These are phyloP conservation scores for Cosmia pyralina DNA, from an alignment of 2,888 invertebrate genomes.

Conservation along the genomic window DNA sequence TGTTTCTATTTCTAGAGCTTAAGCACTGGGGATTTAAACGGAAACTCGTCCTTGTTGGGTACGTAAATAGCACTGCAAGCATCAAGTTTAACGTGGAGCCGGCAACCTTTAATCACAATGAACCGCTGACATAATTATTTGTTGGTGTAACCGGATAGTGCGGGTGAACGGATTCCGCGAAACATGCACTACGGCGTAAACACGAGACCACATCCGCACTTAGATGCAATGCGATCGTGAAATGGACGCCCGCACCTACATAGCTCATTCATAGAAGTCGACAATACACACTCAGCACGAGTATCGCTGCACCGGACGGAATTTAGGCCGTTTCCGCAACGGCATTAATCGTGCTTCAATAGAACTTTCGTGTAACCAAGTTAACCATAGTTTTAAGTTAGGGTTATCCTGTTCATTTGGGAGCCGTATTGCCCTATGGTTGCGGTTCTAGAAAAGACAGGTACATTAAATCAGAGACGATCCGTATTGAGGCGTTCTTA, in stretches of 20 bases:
- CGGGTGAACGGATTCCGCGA: slow-evolving; percentile 81
- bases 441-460: slow-evolving; percentile 89
- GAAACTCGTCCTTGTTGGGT: slow-evolving; percentile 76
- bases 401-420: slow-evolving; percentile 87
- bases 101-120: slow-evolving; percentile 81
- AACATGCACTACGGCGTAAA: slow-evolving; percentile 79
- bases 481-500: slow-evolving; percentile 89
- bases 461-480: slow-evolving; percentile 85
- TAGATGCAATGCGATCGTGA: slow-evolving; percentile 79
- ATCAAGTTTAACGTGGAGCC: slow-evolving; percentile 65
- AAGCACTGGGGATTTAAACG: slow-evolving; percentile 76
- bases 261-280: slow-evolving; percentile 83
- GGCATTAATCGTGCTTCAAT: slow-evolving; percentile 63
- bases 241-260: slow-evolving; percentile 73
- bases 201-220: slow-evolving; percentile 80
- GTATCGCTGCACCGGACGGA: slow-evolving; percentile 75
- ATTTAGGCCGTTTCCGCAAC: slow-evolving; percentile 78
- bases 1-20: slow-evolving; percentile 83
- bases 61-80: slow-evolving; percentile 69
- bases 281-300: slow-evolving; percentile 74
- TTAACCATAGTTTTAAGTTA: slow-evolving; percentile 30
- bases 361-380: slow-evolving; percentile 30
- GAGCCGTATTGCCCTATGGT: slow-evolving; percentile 84
- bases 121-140: slow-evolving; percentile 87
- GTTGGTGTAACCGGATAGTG: slow-evolving; percentile 83